Conservation (phyloP, 1,140 invertebrate species). For the Araneus ventricosus region DNA sequence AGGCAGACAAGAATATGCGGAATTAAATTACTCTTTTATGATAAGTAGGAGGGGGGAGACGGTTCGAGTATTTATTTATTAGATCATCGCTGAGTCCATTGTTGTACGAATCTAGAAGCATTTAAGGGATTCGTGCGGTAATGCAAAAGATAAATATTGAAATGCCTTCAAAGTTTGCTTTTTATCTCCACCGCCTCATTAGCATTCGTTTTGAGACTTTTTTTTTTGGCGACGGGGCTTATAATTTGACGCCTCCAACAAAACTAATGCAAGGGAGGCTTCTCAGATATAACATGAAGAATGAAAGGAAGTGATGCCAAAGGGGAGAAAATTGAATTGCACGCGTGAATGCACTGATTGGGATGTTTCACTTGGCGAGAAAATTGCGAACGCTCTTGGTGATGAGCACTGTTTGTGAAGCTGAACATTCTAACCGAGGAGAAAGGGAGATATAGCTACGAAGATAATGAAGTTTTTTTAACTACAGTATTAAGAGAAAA, state of each 20-base stretch:
- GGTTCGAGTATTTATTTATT: background rate
- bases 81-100: background rate
- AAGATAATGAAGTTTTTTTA: too few species aligned
- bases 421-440: too few species aligned
- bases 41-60: background rate
- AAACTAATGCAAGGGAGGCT: background rate
- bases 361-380: background rate
- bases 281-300: background rate
- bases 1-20: background rate
- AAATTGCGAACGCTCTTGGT: too few species aligned
- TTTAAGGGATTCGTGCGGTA: background rate
- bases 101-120: background rate
- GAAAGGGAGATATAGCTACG: too few species aligned
- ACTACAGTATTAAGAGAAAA: too few species aligned
- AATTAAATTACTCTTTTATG: constrained; percentile 16
- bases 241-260: background rate
- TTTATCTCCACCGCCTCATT: background rate
- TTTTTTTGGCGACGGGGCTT: background rate
- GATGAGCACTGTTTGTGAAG: too few species aligned
- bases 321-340: background rate
- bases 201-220: background rate
- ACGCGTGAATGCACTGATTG: background rate
- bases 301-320: background rate
- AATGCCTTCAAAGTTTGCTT: background rate
- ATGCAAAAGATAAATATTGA: constrained; percentile 15